Conservation (phyloP, 2,888 invertebrate species). For the Laspeyria flexula region DNA sequence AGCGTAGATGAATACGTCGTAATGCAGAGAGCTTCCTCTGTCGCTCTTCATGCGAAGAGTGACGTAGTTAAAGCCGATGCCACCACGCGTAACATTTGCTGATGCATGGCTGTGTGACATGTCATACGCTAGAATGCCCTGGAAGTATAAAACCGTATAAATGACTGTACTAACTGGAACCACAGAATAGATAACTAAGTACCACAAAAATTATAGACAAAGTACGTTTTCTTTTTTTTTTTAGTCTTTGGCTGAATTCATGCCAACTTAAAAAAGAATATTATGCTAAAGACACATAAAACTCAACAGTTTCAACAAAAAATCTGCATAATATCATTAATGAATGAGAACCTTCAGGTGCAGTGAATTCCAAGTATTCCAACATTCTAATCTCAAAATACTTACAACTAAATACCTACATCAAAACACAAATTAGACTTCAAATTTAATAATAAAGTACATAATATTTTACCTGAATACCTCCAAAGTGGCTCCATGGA, state of each 20-base stretch:
- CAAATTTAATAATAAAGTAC: too few relatives aligned
- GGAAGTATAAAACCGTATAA: slow-evolving; percentile 15
- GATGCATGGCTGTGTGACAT: slow-evolving; percentile 55
- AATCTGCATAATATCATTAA: too few relatives aligned
- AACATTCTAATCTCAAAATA: too few relatives aligned
- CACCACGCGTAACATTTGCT: slow-evolving; percentile 68
- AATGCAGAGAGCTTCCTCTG: slow-evolving; percentile 46
- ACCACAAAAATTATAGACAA: neutral
- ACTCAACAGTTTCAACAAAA: too few relatives aligned
- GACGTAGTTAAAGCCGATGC: slow-evolving; percentile 62
- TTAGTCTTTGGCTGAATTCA: too few relatives aligned
- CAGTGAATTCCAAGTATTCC: too few relatives aligned
- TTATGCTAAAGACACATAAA: too few relatives aligned
- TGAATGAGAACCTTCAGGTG: too few relatives aligned
- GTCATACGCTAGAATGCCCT: slow-evolving; percentile 60
- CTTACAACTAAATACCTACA: too few relatives aligned
- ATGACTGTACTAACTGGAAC: neutral
- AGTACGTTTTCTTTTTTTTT: too few relatives aligned
- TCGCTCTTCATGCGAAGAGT: slow-evolving; percentile 71
- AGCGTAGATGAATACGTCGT: slow-evolving; percentile 34
- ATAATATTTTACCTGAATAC: slow-evolving; percentile 58
- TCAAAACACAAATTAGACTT: neutral
- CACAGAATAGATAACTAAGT: too few relatives aligned
- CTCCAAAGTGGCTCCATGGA: slow-evolving; percentile 34
- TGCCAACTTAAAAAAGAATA: too few relatives aligned